Base-by-base conservation (phyloP, 2,113 vertebrate species). In the Bucco capensis region DNA sequence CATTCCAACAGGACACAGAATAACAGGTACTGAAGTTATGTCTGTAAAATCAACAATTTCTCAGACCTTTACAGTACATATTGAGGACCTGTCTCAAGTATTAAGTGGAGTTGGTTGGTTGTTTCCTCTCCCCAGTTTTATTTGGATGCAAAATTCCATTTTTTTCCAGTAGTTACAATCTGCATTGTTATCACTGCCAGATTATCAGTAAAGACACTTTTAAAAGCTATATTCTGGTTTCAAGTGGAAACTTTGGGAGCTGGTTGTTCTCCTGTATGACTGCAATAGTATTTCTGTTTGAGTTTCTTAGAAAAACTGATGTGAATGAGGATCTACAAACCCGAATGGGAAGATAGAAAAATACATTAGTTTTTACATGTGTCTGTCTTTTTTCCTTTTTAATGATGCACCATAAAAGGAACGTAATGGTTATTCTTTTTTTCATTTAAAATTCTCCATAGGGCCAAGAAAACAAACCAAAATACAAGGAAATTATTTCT, bases 381-480 rank as follows among this genome's bases (percentile, higher is more conserved):
- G 4, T 37, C 5, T 57, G 12, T 50, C 24, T 27, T 7, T 72
- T 5, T 18, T 14, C 51, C 25, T 38, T 2, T 7, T 14, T 22
- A 18, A 38, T 30, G 13, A 49, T 46, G 21, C 14, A 44, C 42
- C 62, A 11, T 16, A 51, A 79, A 79, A 57, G 9, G 40, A 76
- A 46, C 7, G 35, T 75, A 12, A 10, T 18, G 11, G 4, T 66
- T 75, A 44, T 44, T n/a, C 30, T 30, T 22, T 49, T 21, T 40
- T 58, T 27, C 46, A 27, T 87, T 77, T 75, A 77, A 83, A 82
- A 84, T 94, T 90, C 49, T 95, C 56, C 31, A 25, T 64, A 98
- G 98, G 97, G 97, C 65, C 97, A 98, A 95, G 98, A 98, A 96
- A 92, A 90, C n/a, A 98, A 98, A 62, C 95, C 96, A 31, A 97